phyloP scores from a whole-genome alignment of 2,797 vertebrate genomes.

The Squalus acanthias region DNA sequence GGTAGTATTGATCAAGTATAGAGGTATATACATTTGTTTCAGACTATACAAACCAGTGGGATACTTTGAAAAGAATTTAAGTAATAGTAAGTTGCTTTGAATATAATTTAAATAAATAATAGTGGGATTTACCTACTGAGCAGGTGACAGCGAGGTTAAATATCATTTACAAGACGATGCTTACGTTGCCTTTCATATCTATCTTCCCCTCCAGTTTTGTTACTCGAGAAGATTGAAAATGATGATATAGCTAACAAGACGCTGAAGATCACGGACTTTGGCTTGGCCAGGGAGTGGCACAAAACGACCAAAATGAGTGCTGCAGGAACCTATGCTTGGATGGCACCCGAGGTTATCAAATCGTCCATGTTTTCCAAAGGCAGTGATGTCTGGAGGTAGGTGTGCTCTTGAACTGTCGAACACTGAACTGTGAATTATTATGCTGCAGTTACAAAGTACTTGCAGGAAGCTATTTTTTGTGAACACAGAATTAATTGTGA shows the following conservation, averaged over 20 bases:
- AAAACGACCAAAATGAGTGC: constrained; percentile 93
- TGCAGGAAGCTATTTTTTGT: background rate
- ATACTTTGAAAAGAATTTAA: background rate
- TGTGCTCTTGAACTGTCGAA: accelerated
- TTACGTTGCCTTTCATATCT: background rate
- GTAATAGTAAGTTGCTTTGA: background rate
- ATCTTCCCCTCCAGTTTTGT: constrained; percentile 66
- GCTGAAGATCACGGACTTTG: constrained; percentile 95
- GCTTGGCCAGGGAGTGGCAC: constrained; percentile 90
- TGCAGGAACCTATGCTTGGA: constrained; percentile 92
- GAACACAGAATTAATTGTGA: background rate
- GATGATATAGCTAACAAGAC: constrained; percentile 88
- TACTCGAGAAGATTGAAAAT: constrained; percentile 86
- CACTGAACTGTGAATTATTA: background rate
- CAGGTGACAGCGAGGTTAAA: background rate
- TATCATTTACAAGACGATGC: background rate
- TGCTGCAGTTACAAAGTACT: background rate
- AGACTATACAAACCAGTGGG: background rate
- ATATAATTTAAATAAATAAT: background rate
- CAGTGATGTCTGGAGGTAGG: constrained; percentile 91
- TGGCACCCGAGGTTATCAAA: constrained; percentile 95
- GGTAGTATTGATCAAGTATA: background rate
- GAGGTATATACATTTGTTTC: background rate
- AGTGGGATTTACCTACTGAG: background rate
- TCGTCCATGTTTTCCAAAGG: constrained; percentile 94